phyloP scores from a whole-genome alignment of 2,113 vertebrate species.

The Dipodomys ordii region DNA sequence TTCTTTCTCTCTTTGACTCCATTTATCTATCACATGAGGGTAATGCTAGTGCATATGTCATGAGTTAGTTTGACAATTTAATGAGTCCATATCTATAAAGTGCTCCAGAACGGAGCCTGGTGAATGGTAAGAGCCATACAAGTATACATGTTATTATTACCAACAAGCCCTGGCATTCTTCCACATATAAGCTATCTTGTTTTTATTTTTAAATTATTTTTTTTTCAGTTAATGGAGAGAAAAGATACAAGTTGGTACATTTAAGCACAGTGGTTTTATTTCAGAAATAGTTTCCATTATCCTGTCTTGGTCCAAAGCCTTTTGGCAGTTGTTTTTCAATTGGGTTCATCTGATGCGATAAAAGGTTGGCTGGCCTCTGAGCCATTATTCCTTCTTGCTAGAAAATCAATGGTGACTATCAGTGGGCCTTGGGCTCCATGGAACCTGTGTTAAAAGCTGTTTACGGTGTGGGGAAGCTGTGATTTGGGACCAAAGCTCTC shows the following conservation, averaged over 20 bases:
- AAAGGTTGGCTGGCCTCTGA: background rate
- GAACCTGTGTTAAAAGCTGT: conserved; percentile 4
- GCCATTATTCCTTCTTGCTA: background rate
- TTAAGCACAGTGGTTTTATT: conserved; percentile 51
- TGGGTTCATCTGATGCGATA: background rate
- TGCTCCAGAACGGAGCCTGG: background rate
- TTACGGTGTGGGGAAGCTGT: background rate
- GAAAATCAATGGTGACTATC: background rate
- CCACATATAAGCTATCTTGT: background rate
- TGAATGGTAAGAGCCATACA: background rate
- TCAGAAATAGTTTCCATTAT: conserved; percentile 40
- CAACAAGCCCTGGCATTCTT: background rate
- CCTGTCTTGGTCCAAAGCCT: conserved; percentile 13
- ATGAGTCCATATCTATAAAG: conserved; percentile 7
- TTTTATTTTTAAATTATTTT: background rate
- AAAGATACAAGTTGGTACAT: background rate
- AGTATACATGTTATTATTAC: background rate
- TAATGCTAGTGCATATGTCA: background rate
- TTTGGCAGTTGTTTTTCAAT: background rate
- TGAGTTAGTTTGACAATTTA: background rate
- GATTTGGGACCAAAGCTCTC: background rate
- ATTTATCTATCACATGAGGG: background rate
- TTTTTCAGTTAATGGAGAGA: conserved; percentile 15
- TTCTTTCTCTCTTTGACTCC: background rate
- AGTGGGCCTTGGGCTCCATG: background rate